Conservation (phyloP, 2,113 vertebrate genomes). For the Sapayoa aenigma region DNA sequence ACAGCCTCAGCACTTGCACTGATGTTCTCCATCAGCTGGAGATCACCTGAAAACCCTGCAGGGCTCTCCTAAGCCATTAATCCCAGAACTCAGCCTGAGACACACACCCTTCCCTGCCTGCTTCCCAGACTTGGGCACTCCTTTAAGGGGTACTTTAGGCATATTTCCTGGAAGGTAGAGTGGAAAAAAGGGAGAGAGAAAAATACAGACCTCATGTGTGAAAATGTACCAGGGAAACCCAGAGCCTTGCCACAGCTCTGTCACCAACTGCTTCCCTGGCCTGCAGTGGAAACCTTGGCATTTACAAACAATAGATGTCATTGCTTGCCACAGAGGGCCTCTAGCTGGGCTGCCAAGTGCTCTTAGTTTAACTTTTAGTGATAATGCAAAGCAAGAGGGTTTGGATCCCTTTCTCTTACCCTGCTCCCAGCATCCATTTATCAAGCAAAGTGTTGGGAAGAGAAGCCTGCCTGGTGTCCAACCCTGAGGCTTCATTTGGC, state of each 20-base stretch:
- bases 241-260: not conserved
- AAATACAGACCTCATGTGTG: not conserved
- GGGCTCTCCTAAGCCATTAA: not conserved
- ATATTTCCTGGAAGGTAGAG: not conserved
- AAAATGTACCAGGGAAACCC: not conserved
- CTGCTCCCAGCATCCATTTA: not conserved
- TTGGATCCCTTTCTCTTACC: not conserved
- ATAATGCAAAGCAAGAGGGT: not conserved
- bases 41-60: not conserved
- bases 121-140: not conserved
- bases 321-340: not conserved
- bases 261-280: not conserved
- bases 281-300: not conserved
- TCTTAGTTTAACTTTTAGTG: not conserved
- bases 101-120: not conserved
- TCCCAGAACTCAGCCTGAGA: not conserved
- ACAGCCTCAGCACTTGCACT: not conserved
- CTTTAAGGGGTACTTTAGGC: not conserved
- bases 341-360: not conserved
- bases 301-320: not conserved
- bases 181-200: not conserved
- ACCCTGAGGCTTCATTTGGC: not conserved
- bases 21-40: accelerated
- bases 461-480: not conserved
- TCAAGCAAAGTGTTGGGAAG: not conserved